Evolutionary conservation across 2,888 invertebrate species (phyloP).

Genomic region (Bedellia somnulentella): DNA sequence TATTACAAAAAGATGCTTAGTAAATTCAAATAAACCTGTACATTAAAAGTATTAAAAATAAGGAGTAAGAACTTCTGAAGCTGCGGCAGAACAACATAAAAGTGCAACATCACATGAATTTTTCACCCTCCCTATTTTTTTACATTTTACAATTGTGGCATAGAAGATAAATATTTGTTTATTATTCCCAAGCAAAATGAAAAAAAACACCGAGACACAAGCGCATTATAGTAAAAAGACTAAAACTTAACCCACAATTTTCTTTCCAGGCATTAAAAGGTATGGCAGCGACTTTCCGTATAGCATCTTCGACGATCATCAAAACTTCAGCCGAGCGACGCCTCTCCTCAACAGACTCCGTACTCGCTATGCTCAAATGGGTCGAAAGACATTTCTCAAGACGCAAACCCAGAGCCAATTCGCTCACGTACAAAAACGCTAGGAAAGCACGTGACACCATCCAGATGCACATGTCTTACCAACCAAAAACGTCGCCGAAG

Average conservation of each 20-base stretch:
- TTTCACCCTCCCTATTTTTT: too few species aligned
- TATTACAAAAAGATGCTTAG: too few species aligned
- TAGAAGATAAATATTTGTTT: too few species aligned
- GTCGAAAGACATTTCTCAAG: slow-evolving; percentile 82
- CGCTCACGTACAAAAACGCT: slow-evolving; percentile 63
- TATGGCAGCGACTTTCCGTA: slow-evolving; percentile 91
- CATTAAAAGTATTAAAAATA: too few species aligned
- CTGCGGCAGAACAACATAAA: too few species aligned
- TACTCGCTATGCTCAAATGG: slow-evolving; percentile 88
- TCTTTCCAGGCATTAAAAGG: slow-evolving; percentile 77
- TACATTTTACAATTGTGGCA: too few species aligned
- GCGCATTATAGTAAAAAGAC: too few species aligned
- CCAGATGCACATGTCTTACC: slow-evolving; percentile 77
- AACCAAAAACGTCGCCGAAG: slow-evolving; percentile 33
- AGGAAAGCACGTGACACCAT: slow-evolving; percentile 67
- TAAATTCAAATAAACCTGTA: too few species aligned
- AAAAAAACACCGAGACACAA: too few species aligned
- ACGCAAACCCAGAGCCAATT: slow-evolving; percentile 75
- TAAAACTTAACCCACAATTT: neutral
- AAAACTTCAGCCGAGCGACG: slow-evolving; percentile 87
- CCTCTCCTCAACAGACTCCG: slow-evolving; percentile 85
- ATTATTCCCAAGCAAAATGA: too few species aligned
- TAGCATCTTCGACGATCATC: slow-evolving; percentile 80
- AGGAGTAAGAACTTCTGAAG: too few species aligned
- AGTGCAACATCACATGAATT: too few species aligned